Percentiles rank a stretch among this genome's conserved stretches.
These are phyloP conservation scores for Lepidiolamprologus cunningtoni DNA, from an alignment of 2,113 vertebrate genomes.

Conservation along the genomic window DNA sequence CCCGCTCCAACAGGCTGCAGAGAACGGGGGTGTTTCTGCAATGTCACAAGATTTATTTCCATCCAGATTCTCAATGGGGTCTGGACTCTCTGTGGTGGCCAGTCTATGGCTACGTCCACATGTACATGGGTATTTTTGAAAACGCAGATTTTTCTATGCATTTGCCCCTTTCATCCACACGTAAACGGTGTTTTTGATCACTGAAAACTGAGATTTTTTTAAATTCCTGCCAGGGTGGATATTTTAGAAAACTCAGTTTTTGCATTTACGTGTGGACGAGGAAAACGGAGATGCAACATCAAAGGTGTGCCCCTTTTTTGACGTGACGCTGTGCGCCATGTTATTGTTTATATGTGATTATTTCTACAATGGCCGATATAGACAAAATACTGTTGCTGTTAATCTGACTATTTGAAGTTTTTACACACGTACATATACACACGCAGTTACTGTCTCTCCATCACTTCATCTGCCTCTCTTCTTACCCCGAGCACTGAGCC, in stretches of 20 bases:
- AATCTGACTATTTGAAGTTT: neutral
- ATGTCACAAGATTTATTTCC: neutral
- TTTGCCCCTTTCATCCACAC: neutral
- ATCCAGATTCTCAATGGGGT: neutral
- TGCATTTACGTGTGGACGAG: neutral
- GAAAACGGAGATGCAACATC: neutral
- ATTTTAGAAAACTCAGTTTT: neutral
- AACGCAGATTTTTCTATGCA: neutral
- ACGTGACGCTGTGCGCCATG: neutral
- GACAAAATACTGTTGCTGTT: neutral
- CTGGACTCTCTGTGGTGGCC: neutral
- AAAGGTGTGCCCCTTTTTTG: neutral
- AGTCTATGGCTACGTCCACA: neutral
- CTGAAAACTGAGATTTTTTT: neutral
- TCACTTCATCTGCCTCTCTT: neutral
- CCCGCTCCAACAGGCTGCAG: neutral
- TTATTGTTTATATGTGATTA: neutral
- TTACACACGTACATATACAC: neutral
- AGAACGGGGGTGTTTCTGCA: neutral
- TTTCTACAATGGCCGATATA: neutral
- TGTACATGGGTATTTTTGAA: neutral
- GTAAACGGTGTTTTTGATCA: fast-evolving
- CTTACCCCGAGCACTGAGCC: neutral
- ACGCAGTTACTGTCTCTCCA: neutral
- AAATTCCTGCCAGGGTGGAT: neutral